Evolutionary conservation across 2,888 invertebrate genomes (phyloP), one percentile per base, ranked within the genome.

Genomic region (Ochropacha duplaris): DNA sequence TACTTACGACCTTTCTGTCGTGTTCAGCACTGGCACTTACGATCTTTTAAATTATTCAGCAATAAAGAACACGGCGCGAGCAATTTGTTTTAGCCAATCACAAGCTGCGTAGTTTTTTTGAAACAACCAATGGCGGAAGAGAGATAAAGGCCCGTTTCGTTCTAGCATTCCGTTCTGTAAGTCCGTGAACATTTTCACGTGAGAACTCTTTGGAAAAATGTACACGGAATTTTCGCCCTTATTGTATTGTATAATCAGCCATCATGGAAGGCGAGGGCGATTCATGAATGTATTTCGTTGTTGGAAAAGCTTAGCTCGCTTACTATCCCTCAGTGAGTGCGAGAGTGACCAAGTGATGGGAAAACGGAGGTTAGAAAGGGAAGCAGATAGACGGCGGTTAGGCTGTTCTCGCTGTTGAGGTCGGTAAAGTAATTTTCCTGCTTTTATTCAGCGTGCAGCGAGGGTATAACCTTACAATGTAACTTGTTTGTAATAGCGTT

Each of bases 21-120:
- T 55, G 60, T 54, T 60, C n/a, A 44, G 49, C 57, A 51, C 49
- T 61, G 76, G 75, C 83, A 68, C 76, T 78, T 88, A 85, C 61
- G 84, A 68, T 52, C 84, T 64, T 86, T 90, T 84, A 64, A 62
- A 82, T 84, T 87, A 83, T 83, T 74, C 76, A 57, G 56, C 65
- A 76, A 84, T 86, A 87, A 88, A 89, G 83, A 86, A 86, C 84
- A 76, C 79, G 77, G 87, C 91, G 88, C 87, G 82, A 84, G 88
- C 93, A 93, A 93, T 93, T 93, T 93, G 90, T 89, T 89, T 88
- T 81, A 79, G 81, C 94, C 94, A 94, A 94, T 94, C 88, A 85
- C 86, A 82, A 74, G 85, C 83, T 79, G 79, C 81, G 80, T 82
- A 78, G 75, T 87, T 88, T 90, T 91, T 90, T 90, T 82, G 74